phyloP scores from a whole-genome alignment of 2,888 invertebrate genomes.

The Esperia sulphurella region DNA sequence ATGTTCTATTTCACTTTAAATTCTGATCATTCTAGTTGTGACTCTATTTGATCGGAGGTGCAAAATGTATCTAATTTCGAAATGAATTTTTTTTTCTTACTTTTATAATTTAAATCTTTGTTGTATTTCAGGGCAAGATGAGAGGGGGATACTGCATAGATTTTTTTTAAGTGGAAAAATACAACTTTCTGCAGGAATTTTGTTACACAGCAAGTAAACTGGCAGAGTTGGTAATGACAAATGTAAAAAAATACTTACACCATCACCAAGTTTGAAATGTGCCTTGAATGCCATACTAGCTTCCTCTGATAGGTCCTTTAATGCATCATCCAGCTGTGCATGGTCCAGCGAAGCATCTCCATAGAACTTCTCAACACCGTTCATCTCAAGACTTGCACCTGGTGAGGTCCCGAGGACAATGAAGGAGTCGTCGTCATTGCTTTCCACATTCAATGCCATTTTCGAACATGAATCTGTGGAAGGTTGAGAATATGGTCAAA shows the following conservation, averaged over 20 bases:
- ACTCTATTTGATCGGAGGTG: too few relatives aligned
- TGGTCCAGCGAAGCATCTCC: conserved; percentile 33
- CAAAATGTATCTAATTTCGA: too few relatives aligned
- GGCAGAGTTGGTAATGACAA: too few relatives aligned
- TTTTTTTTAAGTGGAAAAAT: too few relatives aligned
- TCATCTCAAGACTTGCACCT: conserved; percentile 54
- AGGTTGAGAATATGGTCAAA: background rate
- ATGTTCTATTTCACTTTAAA: too few relatives aligned
- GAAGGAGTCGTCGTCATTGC: conserved; percentile 66
- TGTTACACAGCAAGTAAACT: too few relatives aligned
- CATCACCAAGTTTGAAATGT: conserved; percentile 58
- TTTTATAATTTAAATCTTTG: too few relatives aligned
- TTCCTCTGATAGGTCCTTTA: conserved; percentile 56
- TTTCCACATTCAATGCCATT: conserved; percentile 47
- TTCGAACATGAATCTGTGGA: conserved; percentile 23
- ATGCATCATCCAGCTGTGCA: conserved; percentile 56
- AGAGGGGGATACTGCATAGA: too few relatives aligned
- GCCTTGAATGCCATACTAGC: conserved; percentile 64
- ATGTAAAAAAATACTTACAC: conserved; percentile 52
- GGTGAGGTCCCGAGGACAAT: conserved; percentile 69
- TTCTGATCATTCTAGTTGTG: too few relatives aligned
- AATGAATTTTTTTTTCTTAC: too few relatives aligned
- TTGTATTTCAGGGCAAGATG: too few relatives aligned
- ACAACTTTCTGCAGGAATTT: too few relatives aligned
- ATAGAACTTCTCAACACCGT: conserved; percentile 29